Conservation (phyloP, 2,888 invertebrate genomes). For the Sinodicranocentrus sp. region DNA sequence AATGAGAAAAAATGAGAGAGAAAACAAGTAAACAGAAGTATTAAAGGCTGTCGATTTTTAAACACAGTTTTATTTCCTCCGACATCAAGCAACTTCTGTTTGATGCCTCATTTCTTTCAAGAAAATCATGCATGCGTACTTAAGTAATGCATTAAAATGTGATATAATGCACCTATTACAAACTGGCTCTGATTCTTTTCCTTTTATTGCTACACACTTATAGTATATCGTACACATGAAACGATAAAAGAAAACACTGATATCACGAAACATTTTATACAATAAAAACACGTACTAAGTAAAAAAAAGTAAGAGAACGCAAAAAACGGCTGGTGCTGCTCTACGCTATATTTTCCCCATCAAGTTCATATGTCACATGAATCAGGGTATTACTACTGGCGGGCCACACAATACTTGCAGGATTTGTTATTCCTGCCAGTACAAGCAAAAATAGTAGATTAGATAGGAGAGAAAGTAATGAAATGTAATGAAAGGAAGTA, state of each 20-base stretch:
- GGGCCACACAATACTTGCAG: not conserved
- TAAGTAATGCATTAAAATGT: constrained; percentile 15
- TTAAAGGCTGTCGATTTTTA: not conserved
- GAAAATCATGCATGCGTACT: constrained; percentile 16
- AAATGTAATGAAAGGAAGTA: constrained; percentile 34
- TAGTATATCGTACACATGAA: no score
- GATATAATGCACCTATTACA: not conserved
- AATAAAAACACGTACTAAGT: no score
- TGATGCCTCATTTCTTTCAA: constrained; percentile 12
- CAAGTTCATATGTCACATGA: constrained; percentile 7
- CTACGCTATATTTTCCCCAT: not conserved
- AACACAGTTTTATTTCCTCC: not conserved
- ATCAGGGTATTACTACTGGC: constrained; percentile 14
- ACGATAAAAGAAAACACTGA: no score
- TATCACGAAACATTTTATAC: no score
- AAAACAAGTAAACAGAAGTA: no score
- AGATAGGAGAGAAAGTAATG: constrained; percentile 27
- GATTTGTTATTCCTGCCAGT: no score
- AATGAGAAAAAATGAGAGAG: not conserved
- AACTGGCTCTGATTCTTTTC: no score
- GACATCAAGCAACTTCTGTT: constrained; percentile 6
- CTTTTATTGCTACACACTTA: no score
- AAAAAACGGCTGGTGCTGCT: not conserved
- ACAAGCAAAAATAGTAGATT: not conserved
- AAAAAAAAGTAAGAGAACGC: not conserved